Base-by-base conservation (phyloP, 1,140 invertebrate genomes). In the Harlomillsia oculata region DNA sequence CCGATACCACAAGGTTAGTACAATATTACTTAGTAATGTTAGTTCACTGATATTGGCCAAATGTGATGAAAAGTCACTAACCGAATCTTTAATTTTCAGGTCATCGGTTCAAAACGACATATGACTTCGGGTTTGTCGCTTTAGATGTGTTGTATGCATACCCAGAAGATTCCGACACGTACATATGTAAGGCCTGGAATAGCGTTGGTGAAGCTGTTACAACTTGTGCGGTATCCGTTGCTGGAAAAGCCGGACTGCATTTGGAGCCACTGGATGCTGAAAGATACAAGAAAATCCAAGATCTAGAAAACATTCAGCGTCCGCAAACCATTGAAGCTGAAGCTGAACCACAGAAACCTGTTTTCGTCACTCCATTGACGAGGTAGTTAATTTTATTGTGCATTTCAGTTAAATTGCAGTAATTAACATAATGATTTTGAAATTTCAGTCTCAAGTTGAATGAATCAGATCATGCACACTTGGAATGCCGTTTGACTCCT, bases 401-500 rank as follows among this genome's bases (percentile, higher is more conserved):
- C n/a, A n/a, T n/a, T n/a, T n/a, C n/a, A n/a, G n/a, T n/a, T n/a
- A n/a, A n/a, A n/a, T n/a, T n/a, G n/a, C n/a, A n/a, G n/a, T n/a
- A n/a, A n/a, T n/a, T n/a, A n/a, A n/a, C n/a, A n/a, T n/a, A 85
- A 82, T 59, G 77, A 82, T 69, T 74, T 90, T 50, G 86, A 92
- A 68, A 83, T n/a, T n/a, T n/a, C n/a, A n/a, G n/a, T n/a, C n/a
- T n/a, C n/a, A n/a, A 87, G 69, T 69, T 91, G 11, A 87, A 87
- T 70, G 92, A 95, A 78, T 86, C 87, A 43, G 87, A 93, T 68
- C 86, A 89, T 60, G 86, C 88, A 61, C 93, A 97, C 75, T 79
- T 98, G 61, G 95, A 98, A 77, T 94, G 89, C 68, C 82, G 90
- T 53, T 84, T 98, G 16, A 87, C 95, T 67, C 95, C 94, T 11